Conservation (phyloP, 2,888 invertebrate species). For the Fragum sueziense region DNA sequence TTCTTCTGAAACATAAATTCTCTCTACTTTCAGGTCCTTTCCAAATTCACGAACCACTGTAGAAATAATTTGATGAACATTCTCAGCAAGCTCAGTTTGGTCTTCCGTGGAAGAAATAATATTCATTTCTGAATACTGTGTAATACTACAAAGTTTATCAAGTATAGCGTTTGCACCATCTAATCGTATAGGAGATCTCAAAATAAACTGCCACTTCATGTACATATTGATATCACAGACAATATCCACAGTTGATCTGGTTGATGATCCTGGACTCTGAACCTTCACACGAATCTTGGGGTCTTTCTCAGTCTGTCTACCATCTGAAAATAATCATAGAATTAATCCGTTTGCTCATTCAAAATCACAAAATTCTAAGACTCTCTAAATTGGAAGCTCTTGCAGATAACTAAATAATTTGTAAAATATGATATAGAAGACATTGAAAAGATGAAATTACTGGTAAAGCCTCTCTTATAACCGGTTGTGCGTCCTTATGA, state of each 20-base stretch:
- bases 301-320: not conserved
- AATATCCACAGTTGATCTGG: not conserved
- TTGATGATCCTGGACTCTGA: not conserved
- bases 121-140: no score
- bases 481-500: no score
- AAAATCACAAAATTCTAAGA: not conserved
- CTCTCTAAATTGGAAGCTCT: not conserved
- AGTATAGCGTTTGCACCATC: no score
- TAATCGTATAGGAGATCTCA: not conserved
- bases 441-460: no score
- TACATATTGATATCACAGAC: not conserved
- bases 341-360: no score
- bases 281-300: not conserved
- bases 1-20: not conserved
- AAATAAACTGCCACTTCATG: constrained; percentile 11
- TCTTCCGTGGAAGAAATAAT: no score
- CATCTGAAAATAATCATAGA: not conserved
- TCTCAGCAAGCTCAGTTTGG: not conserved
- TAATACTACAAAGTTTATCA: no score
- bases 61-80: not conserved
- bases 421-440: no score
- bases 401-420: not conserved
- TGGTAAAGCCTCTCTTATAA: no score
- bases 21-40: not conserved
- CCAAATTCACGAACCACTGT: not conserved